Conservation (phyloP, 2,888 invertebrate species). For the Azorinus chamasolen region DNA sequence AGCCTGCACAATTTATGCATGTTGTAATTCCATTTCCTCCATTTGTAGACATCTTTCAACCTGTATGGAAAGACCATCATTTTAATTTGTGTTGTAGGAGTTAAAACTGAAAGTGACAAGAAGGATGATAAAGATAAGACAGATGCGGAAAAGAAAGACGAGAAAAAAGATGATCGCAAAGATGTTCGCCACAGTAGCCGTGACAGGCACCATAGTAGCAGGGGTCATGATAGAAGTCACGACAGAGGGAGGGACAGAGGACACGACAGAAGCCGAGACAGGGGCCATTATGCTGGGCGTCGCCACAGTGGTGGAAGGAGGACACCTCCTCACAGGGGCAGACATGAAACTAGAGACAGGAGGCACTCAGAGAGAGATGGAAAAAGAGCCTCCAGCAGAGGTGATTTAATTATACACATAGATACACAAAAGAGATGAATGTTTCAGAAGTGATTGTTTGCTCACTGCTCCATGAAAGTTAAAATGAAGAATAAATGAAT, state of each 20-base stretch:
- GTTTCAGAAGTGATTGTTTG: no score
- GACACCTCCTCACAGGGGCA: constrained; percentile 36
- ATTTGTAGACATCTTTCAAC: neutral
- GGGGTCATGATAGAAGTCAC: constrained; percentile 28
- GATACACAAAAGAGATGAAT: no score
- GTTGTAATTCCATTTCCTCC: no score
- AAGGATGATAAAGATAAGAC: constrained; percentile 65
- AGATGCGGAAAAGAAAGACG: constrained; percentile 72
- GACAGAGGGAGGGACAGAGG: constrained; percentile 45
- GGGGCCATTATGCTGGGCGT: constrained; percentile 23
- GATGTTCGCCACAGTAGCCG: constrained; percentile 46
- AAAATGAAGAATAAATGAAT: neutral
- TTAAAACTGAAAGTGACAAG: constrained; percentile 41
- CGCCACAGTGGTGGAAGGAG: constrained; percentile 35
- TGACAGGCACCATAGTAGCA: constrained; percentile 27
- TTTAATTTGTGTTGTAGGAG: constrained; percentile 5
- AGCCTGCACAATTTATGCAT: no score
- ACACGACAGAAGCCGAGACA: constrained; percentile 31
- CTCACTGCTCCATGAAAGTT: no score
- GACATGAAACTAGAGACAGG: constrained; percentile 28
- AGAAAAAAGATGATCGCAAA: constrained; percentile 70
- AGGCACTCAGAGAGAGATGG: neutral
- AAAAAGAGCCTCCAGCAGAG: no score
- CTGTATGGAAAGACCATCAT: constrained; percentile 10
- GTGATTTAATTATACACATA: no score